Conservation (phyloP, 2,113 vertebrate species). For the Atractosteus spatula region DNA sequence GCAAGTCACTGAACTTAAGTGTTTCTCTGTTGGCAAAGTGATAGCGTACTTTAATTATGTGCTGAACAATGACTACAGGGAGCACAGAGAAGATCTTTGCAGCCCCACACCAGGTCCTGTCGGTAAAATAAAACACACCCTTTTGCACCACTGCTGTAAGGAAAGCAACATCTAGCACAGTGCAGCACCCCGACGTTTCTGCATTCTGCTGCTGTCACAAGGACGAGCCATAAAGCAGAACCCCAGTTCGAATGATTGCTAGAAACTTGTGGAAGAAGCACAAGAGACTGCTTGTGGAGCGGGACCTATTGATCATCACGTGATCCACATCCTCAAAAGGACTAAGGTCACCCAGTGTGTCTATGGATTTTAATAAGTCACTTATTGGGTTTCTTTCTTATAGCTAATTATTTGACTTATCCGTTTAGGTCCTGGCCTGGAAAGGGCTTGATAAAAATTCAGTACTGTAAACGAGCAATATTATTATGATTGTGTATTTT, state of each 20-base stretch:
- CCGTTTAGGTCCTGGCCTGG: slow-evolving; percentile 1
- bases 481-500: neutral
- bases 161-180: slow-evolving; percentile 48
- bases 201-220: slow-evolving; percentile 62
- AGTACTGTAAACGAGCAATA: neutral
- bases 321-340: slow-evolving; percentile 64
- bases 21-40: slow-evolving; percentile 69
- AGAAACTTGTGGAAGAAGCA: slow-evolving; percentile 63
- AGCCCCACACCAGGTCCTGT: slow-evolving; percentile 60
- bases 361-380: slow-evolving; percentile 87
- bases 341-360: slow-evolving; percentile 69
- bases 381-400: slow-evolving; percentile 74
- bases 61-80: slow-evolving; percentile 67
- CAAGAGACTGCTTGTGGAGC: slow-evolving; percentile 66
- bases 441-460: neutral
- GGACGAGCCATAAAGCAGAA: slow-evolving; percentile 63
- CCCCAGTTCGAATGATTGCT: slow-evolving; percentile 63
- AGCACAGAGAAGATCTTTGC: slow-evolving; percentile 55
- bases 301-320: slow-evolving; percentile 60
- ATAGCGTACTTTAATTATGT: slow-evolving; percentile 73
- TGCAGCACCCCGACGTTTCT: slow-evolving; percentile 48
- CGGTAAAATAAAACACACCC: slow-evolving; percentile 70
- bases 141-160: slow-evolving; percentile 58
- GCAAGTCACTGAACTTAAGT: slow-evolving; percentile 67
- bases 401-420: slow-evolving; percentile 79